Conservation (phyloP, 1,140 invertebrate genomes). For the Fragariocoptes setiger region DNA sequence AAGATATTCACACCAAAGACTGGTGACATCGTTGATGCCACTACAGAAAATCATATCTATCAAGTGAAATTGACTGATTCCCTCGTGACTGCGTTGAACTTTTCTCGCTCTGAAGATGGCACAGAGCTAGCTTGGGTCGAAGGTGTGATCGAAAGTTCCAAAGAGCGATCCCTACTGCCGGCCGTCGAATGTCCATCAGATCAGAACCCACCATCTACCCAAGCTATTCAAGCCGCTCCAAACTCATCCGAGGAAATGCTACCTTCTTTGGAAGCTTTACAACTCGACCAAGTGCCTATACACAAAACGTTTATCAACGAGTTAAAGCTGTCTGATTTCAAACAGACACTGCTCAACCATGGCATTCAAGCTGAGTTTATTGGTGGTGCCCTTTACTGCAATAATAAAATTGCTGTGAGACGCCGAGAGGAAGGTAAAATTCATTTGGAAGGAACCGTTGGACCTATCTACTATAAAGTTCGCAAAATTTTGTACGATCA, state of each 20-base stretch:
- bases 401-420: conserved; percentile 58
- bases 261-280: conserved; percentile 6
- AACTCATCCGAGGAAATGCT: no score
- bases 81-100: conserved; percentile 52
- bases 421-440: conserved; percentile 65
- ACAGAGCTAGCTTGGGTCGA: conserved; percentile 81
- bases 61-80: conserved; percentile 74
- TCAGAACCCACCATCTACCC: no score
- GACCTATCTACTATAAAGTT: conserved; percentile 79
- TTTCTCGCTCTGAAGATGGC: conserved; percentile 29
- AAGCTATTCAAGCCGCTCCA: no score
- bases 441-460: conserved; percentile 64
- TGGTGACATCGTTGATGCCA: conserved; percentile 68
- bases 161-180: conserved; percentile 10
- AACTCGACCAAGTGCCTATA: conserved; percentile 21
- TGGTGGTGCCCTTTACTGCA: conserved; percentile 75
- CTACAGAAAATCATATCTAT: conserved; percentile 89
- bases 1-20: conserved; percentile 49
- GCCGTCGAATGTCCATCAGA: conserved; percentile 5
- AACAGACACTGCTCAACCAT: conserved; percentile 54
- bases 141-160: conserved; percentile 21
- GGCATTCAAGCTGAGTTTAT: conserved; percentile 75
- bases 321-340: conserved; percentile 78
- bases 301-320: conserved; percentile 82
- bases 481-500: conserved; percentile 74